These are phyloP conservation scores for Colossoma macropomum DNA, from an alignment of 2,113 vertebrate species.

Conservation along the genomic window DNA sequence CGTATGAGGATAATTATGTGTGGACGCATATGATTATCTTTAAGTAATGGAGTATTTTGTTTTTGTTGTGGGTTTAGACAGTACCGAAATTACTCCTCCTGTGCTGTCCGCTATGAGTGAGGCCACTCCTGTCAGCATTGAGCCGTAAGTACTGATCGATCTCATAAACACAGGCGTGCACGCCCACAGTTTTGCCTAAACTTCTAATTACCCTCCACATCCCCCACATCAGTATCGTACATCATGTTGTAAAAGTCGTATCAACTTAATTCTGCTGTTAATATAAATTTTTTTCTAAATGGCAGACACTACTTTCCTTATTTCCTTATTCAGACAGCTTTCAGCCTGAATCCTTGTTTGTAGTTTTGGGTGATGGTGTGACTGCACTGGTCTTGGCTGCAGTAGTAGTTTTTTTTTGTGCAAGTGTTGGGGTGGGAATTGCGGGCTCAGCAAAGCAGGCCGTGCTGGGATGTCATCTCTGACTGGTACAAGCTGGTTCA, in stretches of 20 bases:
- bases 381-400: neutral
- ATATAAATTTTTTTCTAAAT: no score
- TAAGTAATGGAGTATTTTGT: slow-evolving; percentile 17
- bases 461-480: slow-evolving; percentile 58
- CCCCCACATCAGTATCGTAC: neutral
- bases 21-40: neutral
- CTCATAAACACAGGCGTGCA: neutral
- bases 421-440: slow-evolving; percentile 18
- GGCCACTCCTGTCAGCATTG: slow-evolving; percentile 95
- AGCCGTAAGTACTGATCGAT: slow-evolving; percentile 87
- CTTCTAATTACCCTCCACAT: slow-evolving; percentile 23
- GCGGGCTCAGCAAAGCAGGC: slow-evolving; percentile 30
- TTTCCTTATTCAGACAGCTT: neutral
- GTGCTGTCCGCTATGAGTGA: slow-evolving; percentile 90
- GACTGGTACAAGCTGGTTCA: slow-evolving; percentile 60
- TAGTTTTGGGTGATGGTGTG: slow-evolving; percentile 12
- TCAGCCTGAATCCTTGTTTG: slow-evolving; percentile 10
- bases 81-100: slow-evolving; percentile 92
- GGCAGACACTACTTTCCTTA: neutral
- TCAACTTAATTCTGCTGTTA: no score
- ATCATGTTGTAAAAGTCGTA: neutral
- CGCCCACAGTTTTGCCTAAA: neutral
- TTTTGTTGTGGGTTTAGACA: slow-evolving; percentile 78
- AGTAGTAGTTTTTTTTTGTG: slow-evolving; percentile 4
- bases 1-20: neutral